Evolutionary conservation across 1,140 invertebrate genomes (phyloP).

Genomic region (Bombus pascuorum): DNA sequence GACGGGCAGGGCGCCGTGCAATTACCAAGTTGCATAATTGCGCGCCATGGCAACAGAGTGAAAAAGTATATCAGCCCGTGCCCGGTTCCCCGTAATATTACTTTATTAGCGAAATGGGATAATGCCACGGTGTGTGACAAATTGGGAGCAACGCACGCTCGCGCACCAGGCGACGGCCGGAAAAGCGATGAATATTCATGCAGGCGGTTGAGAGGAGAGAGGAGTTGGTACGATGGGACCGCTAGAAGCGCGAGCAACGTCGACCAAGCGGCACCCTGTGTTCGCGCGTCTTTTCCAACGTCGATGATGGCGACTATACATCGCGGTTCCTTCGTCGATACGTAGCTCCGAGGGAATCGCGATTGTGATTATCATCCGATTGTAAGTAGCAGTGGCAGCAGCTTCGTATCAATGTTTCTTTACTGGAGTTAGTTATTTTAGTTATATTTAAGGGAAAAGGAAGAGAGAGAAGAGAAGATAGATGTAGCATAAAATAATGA

Average conservation of each 20-base stretch:
- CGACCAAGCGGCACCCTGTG: slow-evolving; percentile 32
- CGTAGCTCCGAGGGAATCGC: not conserved
- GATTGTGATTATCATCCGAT: not conserved
- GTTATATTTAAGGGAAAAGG: too few species aligned
- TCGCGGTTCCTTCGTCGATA: not conserved
- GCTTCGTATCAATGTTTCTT: not conserved
- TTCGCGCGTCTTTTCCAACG: slow-evolving; percentile 64
- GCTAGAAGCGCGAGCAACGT: slow-evolving; percentile 26
- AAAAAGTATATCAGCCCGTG: slow-evolving; percentile 60
- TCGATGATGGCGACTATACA: not conserved
- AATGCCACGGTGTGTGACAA: slow-evolving; percentile 82
- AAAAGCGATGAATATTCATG: slow-evolving; percentile 81
- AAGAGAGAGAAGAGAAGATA: too few species aligned
- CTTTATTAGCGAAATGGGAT: slow-evolving; percentile 82
- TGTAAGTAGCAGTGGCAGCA: too few species aligned
- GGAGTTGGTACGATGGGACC: slow-evolving; percentile 63
- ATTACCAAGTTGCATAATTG: slow-evolving; percentile 79
- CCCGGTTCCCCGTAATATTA: slow-evolving; percentile 70
- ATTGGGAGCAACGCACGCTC: slow-evolving; percentile 81
- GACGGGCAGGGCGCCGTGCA: slow-evolving; percentile 70
- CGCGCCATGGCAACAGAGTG: slow-evolving; percentile 66
- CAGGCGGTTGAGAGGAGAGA: slow-evolving; percentile 37
- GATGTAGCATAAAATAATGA: too few species aligned
- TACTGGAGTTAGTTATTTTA: not conserved
- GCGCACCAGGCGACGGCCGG: slow-evolving; percentile 67